Percentiles rank a stretch among this genome's conserved stretches.
phyloP scores from a whole-genome alignment of 2,113 vertebrate species.

The Salvelinus alpinus region DNA sequence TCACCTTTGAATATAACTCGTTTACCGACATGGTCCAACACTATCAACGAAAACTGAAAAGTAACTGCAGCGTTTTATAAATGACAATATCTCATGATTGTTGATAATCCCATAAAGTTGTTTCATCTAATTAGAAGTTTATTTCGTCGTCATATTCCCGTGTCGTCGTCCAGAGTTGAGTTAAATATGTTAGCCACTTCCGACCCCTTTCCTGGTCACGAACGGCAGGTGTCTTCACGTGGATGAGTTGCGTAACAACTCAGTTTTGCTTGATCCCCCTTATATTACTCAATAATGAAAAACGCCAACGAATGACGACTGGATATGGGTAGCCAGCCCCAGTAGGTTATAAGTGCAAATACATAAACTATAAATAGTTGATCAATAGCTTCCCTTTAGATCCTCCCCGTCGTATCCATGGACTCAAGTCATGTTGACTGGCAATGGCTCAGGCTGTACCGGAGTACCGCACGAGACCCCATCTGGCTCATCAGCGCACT shows the following conservation, averaged over 20 bases:
- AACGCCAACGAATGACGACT: background rate
- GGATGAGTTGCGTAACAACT: background rate
- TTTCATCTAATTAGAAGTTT: slow-evolving; percentile 19
- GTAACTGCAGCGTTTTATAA: background rate
- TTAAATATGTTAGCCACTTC: slow-evolving; percentile 15
- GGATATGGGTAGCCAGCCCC: too few species aligned
- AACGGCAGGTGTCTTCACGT: slow-evolving; percentile 40
- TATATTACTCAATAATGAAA: background rate
- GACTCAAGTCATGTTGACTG: slow-evolving; percentile 19
- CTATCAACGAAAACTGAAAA: slow-evolving; percentile 22
- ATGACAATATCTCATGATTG: background rate
- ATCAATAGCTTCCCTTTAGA: slow-evolving; percentile 19
- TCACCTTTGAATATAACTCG: slow-evolving; percentile 77
- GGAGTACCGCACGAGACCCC: slow-evolving; percentile 23
- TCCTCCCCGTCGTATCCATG: slow-evolving; percentile 38
- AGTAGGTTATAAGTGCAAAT: background rate
- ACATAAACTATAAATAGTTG: background rate
- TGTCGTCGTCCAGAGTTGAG: slow-evolving; percentile 2
- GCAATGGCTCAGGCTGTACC: background rate
- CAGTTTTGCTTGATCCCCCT: background rate
- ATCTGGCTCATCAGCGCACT: slow-evolving; percentile 13
- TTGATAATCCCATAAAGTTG: slow-evolving; percentile 27
- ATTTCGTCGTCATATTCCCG: slow-evolving; percentile 20
- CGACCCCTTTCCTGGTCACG: slow-evolving; percentile 20
- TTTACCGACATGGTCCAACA: slow-evolving; percentile 70